These are phyloP conservation scores for Gobio occitaniae DNA, from an alignment of 2,797 vertebrate species.

Conservation along the genomic window DNA sequence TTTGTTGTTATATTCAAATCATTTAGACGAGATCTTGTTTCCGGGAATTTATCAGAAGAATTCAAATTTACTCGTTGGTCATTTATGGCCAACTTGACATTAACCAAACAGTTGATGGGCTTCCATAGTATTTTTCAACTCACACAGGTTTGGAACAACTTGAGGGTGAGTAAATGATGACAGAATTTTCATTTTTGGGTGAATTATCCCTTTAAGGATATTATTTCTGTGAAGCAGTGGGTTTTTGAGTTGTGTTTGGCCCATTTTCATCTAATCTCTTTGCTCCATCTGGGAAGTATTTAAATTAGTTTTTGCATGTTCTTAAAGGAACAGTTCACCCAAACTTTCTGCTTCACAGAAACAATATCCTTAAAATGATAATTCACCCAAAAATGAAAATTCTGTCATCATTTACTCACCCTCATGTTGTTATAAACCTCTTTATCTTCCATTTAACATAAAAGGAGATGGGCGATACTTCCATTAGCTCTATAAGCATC, in stretches of 20 bases:
- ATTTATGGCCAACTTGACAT: too few relatives aligned
- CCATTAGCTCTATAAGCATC: background rate
- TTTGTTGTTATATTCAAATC: too few relatives aligned
- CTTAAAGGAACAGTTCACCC: conserved; percentile 2
- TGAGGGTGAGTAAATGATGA: background rate
- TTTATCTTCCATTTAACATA: background rate
- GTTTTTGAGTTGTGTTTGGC: background rate
- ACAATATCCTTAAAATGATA: too few relatives aligned
- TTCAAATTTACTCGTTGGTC: too few relatives aligned
- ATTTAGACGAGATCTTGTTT: too few relatives aligned
- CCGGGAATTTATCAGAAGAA: too few relatives aligned
- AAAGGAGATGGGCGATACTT: background rate
- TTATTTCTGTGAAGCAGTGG: background rate
- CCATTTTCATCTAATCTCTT: conserved; percentile 5
- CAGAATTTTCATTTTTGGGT: too few relatives aligned
- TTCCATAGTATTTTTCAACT: too few relatives aligned
- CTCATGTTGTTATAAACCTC: background rate
- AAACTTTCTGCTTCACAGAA: too few relatives aligned
- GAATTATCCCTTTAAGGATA: background rate
- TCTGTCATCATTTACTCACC: background rate
- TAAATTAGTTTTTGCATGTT: background rate
- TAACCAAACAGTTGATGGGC: too few relatives aligned
- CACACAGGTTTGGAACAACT: background rate
- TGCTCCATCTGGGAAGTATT: background rate
- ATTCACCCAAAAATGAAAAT: too few relatives aligned